A percentile compares a stretch with the other conserved stretches of the same genome.
phyloP scores from a whole-genome alignment of 2,888 invertebrate species.

The Drosophila subsilvestris region DNA sequence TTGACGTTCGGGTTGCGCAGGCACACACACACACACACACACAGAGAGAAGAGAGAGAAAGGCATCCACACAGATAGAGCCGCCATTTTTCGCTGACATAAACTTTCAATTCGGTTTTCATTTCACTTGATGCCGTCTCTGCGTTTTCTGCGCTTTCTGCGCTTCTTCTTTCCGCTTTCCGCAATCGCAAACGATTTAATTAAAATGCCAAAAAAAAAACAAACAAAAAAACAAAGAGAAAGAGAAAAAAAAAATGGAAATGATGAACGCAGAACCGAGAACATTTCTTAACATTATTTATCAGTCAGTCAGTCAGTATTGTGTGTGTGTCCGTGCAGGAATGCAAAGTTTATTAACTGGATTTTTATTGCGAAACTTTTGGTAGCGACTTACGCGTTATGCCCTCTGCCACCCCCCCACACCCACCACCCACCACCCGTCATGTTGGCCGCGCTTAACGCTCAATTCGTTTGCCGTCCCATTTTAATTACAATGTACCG shows the following conservation, averaged over 20 bases:
- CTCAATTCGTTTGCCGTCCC: constrained; percentile 32
- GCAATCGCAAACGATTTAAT: constrained; percentile 40
- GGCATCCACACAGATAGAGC: constrained; percentile 33
- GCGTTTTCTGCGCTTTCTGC: not conserved
- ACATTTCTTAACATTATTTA: constrained; percentile 41
- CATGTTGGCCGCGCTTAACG: not conserved
- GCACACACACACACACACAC: constrained; percentile 8
- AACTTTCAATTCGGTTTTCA: constrained; percentile 71
- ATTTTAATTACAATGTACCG: constrained; percentile 55
- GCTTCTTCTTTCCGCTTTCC: constrained; percentile 10
- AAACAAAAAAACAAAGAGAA: constrained; percentile 11
- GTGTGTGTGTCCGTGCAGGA: constrained; percentile 20
- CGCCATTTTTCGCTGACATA: constrained; percentile 67
- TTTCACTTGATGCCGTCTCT: constrained; percentile 45
- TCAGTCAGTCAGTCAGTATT: constrained; percentile 14
- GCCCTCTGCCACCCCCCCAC: not conserved
- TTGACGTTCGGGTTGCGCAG: constrained; percentile 51
- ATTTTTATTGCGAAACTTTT: constrained; percentile 66
- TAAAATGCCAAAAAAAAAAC: constrained; percentile 28
- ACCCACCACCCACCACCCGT: not conserved
- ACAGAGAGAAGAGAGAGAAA: not conserved
- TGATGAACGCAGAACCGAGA: not conserved
- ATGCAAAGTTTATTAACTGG: constrained; percentile 57
- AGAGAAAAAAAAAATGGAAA: not conserved
- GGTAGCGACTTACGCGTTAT: constrained; percentile 4